Evolutionary conservation across 1,140 invertebrate genomes (phyloP).

Genomic region (Hylaeus volcanicus): DNA sequence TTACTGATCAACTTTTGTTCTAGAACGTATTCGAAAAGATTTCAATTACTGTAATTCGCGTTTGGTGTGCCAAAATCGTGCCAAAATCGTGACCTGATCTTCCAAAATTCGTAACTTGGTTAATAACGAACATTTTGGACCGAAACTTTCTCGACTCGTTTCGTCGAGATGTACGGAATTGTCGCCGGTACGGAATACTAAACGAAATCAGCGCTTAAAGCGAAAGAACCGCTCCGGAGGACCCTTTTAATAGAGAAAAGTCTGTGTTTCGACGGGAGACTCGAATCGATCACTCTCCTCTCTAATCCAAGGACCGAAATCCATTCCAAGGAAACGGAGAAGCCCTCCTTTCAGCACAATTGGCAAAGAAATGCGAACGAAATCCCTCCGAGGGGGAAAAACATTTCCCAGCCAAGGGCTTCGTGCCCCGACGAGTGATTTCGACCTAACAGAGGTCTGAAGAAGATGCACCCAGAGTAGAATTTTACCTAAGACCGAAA

Average conservation of each 20-base stretch:
- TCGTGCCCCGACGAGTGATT: not conserved
- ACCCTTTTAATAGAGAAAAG: not conserved
- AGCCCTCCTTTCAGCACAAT: not conserved
- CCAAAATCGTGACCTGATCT: no score
- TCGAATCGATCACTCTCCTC: constrained; percentile 1
- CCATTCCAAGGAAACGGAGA: not conserved
- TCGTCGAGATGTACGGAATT: not conserved
- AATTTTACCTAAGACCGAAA: not conserved
- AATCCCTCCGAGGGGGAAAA: not conserved
- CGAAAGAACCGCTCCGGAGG: not conserved
- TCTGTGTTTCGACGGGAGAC: not conserved
- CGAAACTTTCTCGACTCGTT: not conserved
- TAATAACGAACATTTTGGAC: no score
- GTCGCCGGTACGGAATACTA: not conserved
- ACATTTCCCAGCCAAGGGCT: not conserved
- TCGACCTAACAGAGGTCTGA: not conserved
- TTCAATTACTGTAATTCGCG: no score
- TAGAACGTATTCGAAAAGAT: no score
- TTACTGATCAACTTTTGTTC: no score
- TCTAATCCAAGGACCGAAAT: not conserved
- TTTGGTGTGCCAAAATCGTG: no score
- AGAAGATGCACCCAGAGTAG: not conserved
- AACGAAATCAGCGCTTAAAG: not conserved
- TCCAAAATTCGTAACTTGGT: no score
- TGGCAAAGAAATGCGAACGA: not conserved